Evolutionary conservation across 30 jellyfish, hydroid and myxozoan genomes (phyloP).

Genomic region (Cassiopea xamachana): DNA sequence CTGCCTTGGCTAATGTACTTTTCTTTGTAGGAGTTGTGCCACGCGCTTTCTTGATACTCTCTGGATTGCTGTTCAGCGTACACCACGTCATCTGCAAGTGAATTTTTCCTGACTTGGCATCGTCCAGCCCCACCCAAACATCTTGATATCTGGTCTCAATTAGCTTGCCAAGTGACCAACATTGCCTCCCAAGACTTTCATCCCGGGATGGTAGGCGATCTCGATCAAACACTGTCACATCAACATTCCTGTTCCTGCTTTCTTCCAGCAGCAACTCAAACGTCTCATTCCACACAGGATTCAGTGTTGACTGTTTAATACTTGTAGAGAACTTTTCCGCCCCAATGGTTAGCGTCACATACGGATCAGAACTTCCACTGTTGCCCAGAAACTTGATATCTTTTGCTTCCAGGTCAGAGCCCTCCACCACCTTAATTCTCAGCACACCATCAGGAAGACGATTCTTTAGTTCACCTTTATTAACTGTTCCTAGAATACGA

Average conservation of each 20-base stretch:
- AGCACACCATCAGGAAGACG: conserved; percentile 80
- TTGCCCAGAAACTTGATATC: conserved; percentile 67
- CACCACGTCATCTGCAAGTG: conserved; percentile 78
- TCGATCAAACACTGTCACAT: conserved; percentile 52
- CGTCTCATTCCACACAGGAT: conserved; percentile 80
- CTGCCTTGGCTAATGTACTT: conserved; percentile 65
- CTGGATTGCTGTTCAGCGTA: conserved; percentile 38
- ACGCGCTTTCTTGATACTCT: conserved; percentile 15
- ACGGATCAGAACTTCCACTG: conserved; percentile 77
- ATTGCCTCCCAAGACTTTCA: conserved; percentile 66
- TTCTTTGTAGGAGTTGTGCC: conserved; percentile 69
- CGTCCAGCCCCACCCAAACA: conserved; percentile 74
- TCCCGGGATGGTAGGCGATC: conserved; percentile 77
- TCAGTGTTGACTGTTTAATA: conserved; percentile 53
- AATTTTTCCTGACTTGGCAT: conserved; percentile 70
- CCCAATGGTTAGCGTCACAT: conserved; percentile 59
- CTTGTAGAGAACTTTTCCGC: conserved; percentile 67
- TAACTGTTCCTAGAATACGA: conserved; percentile 31
- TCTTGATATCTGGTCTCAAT: conserved; percentile 59
- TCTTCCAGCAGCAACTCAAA: conserved; percentile 78
- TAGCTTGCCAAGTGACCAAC: conserved; percentile 42
- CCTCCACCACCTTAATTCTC: conserved; percentile 74
- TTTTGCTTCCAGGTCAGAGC: conserved; percentile 72
- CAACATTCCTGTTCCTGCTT: conserved; percentile 49
- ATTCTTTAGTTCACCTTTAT: conserved; percentile 62